Evolutionary conservation across 1,140 invertebrate species (phyloP).

Genomic region (Drosophila orena): DNA sequence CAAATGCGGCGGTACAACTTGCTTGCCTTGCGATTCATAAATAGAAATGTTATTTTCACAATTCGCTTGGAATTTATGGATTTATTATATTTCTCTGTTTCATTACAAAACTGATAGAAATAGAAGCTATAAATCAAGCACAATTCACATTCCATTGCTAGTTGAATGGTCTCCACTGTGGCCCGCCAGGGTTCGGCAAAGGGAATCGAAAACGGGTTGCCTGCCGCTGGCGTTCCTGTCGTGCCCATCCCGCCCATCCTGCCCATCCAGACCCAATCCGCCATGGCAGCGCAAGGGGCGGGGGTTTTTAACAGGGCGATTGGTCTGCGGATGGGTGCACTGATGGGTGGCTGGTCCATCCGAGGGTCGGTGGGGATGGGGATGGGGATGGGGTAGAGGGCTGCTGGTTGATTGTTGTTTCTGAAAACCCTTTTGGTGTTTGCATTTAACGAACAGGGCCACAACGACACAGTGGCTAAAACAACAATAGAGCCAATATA

Average conservation of each 20-base stretch:
- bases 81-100: not conserved
- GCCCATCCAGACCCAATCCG: constrained; percentile 1
- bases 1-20: too few relatives aligned
- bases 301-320: constrained; percentile 5
- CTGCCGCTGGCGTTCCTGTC: constrained; percentile 51
- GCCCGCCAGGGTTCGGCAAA: constrained; percentile 49
- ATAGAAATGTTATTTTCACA: too few relatives aligned
- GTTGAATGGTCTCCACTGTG: constrained; percentile 21
- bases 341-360: constrained; percentile 8
- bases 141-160: constrained; percentile 7
- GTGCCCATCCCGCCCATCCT: constrained; percentile 5
- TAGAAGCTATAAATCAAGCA: too few relatives aligned
- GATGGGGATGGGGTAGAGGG: constrained; percentile 13
- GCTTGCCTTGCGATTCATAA: not conserved
- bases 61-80: too few relatives aligned
- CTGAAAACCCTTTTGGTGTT: constrained; percentile 80
- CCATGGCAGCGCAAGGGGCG: constrained; percentile 18
- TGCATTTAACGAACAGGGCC: constrained; percentile 82
- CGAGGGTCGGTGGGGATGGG: constrained; percentile 1
- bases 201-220: constrained; percentile 79
- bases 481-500: constrained; percentile 76
- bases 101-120: too few relatives aligned
- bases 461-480: constrained; percentile 62
- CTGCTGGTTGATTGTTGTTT: constrained; percentile 70
- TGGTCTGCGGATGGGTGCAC: constrained; percentile 33